A percentile compares a stretch with the other conserved stretches of the same genome.
Evolutionary conservation across 2,888 invertebrate genomes (phyloP).

Genomic region (Piscicola geometra): DNA sequence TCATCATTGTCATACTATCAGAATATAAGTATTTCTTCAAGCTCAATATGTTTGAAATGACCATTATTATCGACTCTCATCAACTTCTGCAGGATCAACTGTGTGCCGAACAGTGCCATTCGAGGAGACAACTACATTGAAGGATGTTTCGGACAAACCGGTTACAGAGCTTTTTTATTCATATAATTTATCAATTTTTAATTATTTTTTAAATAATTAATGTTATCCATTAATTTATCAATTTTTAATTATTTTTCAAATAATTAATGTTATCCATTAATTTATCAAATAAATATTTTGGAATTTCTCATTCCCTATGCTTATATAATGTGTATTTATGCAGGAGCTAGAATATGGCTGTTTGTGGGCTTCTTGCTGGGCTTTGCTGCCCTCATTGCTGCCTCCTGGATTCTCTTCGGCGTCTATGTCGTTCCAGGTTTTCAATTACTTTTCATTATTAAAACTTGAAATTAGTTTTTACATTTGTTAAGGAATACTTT

Average conservation of each 20-base stretch:
- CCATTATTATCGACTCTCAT: no score
- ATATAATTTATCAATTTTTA: not conserved
- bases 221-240: no score
- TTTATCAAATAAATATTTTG: no score
- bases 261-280: no score
- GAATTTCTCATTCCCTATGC: no score
- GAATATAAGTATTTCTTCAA: no score
- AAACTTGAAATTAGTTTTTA: not conserved
- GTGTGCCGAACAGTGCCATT: conserved; percentile 35
- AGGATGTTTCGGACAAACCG: conserved; percentile 37
- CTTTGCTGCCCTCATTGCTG: conserved; percentile 89
- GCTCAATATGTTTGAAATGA: no score
- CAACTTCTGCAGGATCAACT: conserved; percentile 31
- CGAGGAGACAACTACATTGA: conserved; percentile 35
- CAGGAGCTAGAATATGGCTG: conserved; percentile 78
- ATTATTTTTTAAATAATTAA: no score
- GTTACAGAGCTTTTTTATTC: no score
- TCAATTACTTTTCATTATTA: not conserved
- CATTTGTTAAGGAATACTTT: not conserved
- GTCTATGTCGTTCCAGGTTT: conserved; percentile 62
- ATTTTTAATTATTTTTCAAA: not conserved
- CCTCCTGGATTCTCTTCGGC: conserved; percentile 91
- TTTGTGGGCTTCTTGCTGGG: conserved; percentile 94
- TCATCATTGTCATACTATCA: no score
- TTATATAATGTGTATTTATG: no score